phyloP scores from a whole-genome alignment of 2,113 vertebrate genomes.

The Motacilla tschutschensis region DNA sequence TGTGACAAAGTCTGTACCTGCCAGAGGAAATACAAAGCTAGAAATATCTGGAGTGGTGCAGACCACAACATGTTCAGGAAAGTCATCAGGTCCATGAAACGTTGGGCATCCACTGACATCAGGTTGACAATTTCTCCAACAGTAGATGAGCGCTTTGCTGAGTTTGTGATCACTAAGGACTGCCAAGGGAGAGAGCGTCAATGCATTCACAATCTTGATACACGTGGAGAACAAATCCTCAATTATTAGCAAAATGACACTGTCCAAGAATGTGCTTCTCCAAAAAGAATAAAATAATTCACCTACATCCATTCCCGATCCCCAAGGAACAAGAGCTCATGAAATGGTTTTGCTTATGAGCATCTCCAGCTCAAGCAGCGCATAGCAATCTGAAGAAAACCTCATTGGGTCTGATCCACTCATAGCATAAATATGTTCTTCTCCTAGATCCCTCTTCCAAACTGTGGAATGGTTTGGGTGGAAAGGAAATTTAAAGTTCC shows the following conservation, averaged over 20 bases:
- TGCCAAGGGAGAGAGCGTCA: constrained; percentile 46
- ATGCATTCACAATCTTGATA: not conserved
- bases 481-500: not conserved
- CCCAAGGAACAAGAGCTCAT: not conserved
- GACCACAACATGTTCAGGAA: constrained; percentile 96
- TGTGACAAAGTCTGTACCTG: constrained; percentile 70
- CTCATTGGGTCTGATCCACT: not conserved
- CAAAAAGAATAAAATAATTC: not conserved
- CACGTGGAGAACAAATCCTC: not conserved
- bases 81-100: constrained; percentile 87
- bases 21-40: constrained; percentile 95
- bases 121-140: constrained; percentile 94
- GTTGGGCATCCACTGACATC: constrained; percentile 95
- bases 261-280: not conserved
- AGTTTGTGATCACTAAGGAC: constrained; percentile 90
- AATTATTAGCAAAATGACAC: not conserved
- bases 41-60: constrained; percentile 89
- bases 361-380: not conserved
- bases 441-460: not conserved
- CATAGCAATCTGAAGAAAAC: not conserved
- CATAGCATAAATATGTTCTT: not conserved
- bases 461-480: not conserved
- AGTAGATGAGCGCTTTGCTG: constrained; percentile 87
- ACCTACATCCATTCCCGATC: not conserved
- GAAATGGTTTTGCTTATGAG: not conserved